Evolutionary conservation across 2,888 invertebrate species (phyloP).

Genomic region (Drosophila longiperda): DNA sequence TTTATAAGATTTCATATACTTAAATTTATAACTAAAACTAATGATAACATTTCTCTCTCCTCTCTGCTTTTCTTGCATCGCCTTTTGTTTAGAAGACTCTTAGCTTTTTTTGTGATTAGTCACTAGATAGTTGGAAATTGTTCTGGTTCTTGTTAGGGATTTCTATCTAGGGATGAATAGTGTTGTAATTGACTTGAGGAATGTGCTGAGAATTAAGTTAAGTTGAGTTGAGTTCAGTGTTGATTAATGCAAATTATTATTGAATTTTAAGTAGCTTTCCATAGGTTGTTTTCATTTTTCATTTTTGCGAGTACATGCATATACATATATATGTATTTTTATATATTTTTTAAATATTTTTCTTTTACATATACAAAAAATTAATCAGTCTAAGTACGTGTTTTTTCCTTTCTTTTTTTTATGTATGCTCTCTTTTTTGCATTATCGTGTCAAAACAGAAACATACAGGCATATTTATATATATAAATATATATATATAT

Average conservation of each 20-base stretch:
- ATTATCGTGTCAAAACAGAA: constrained; percentile 29
- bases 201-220: constrained; percentile 27
- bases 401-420: constrained; percentile 11
- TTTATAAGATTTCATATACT: constrained; percentile 47
- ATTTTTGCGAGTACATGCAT: constrained; percentile 12
- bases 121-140: constrained; percentile 29
- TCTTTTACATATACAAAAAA: constrained; percentile 73
- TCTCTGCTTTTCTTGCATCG: constrained; percentile 4
- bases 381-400: constrained; percentile 80
- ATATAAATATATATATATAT: constrained; percentile 6
- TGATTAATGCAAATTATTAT: constrained; percentile 39
- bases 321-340: constrained; percentile 20
- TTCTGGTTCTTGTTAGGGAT: constrained; percentile 8
- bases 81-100: constrained; percentile 57
- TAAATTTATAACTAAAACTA: constrained; percentile 77
- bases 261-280: constrained; percentile 47
- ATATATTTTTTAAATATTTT: constrained; percentile 52
- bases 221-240: constrained; percentile 13
- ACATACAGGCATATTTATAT: constrained; percentile 7
- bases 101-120: constrained; percentile 38
- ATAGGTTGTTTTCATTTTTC: constrained; percentile 15
- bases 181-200: constrained; percentile 57
- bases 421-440: constrained; percentile 10
- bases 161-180: constrained; percentile 29
- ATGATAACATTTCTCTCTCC: constrained; percentile 70